Percentiles rank a stretch among this genome's conserved stretches.
Conservation (phyloP, 2,888 invertebrate genomes). For the Heteromyza rotundicornis region DNA sequence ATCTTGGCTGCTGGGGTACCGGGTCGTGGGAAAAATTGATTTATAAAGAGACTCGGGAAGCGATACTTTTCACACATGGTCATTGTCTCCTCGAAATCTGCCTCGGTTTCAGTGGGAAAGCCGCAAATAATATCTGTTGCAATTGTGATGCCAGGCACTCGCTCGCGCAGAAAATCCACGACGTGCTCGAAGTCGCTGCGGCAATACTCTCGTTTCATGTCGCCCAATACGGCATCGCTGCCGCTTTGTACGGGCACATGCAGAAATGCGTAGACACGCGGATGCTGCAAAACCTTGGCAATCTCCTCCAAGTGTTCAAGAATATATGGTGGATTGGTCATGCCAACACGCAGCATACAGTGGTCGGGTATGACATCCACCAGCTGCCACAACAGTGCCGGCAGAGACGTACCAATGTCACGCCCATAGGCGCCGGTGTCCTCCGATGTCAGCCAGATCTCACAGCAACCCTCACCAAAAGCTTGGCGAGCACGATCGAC, state of each 20-base stretch:
- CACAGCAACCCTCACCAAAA: conserved; percentile 90
- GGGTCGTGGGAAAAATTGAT: conserved; percentile 96
- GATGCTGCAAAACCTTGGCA: conserved; percentile 83
- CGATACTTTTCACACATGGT: conserved; percentile 81
- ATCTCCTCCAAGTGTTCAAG: conserved; percentile 92
- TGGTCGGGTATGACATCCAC: conserved; percentile 71
- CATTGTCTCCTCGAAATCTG: conserved; percentile 89
- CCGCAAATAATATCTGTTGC: conserved; percentile 99
- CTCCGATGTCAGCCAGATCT: conserved; percentile 97
- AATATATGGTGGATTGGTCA: conserved; percentile 99
- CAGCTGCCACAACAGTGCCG: conserved; percentile 84
- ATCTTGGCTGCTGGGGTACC: conserved; percentile 96
- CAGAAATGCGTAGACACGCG: conserved; percentile 91
- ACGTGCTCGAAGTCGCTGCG: conserved; percentile 88
- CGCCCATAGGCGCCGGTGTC: conserved; percentile 97
- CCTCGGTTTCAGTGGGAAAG: conserved; percentile 93
- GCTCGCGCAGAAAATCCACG: conserved; percentile 80
- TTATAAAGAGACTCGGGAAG: conserved; percentile 95
- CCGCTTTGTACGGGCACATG: conserved; percentile 98
- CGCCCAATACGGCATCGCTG: conserved; percentile 90
- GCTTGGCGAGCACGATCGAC: conserved; percentile 85
- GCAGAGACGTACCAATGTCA: conserved; percentile 88
- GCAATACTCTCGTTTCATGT: conserved; percentile 96
- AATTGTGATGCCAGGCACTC: conserved; percentile 89
- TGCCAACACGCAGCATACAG: conserved; percentile 87